Evolutionary conservation across 2,888 invertebrate genomes (phyloP), one percentile per base, ranked within the genome.

Genomic region (Amphipyra berbera): DNA sequence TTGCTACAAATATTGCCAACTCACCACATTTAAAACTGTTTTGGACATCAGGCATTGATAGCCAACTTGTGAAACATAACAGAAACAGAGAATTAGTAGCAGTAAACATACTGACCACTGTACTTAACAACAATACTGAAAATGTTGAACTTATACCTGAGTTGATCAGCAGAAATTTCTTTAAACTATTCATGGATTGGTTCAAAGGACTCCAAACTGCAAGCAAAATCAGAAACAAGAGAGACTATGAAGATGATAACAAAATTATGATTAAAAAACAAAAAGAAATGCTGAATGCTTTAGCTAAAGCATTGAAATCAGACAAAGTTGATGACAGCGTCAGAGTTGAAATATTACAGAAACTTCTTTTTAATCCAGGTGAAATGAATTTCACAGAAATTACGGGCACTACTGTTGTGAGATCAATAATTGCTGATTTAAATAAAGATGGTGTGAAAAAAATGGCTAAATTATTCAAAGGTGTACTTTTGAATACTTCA

Each of bases 361-460:
- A 96, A 78, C 86, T 97, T 1, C 90, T 97, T 9, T 95, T 97
- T 46, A 92, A 96, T 83, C 97, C 97, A 0, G 97, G 97, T 4
- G 96, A 96, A 79, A 95, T 97, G 65, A 96, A 96, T 88, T 96
- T 97, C 68, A 97, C 97, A 80, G 97, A 97, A 89, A 96, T 96
- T 35, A 97, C 97, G 15, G 96, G 96, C 10, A 96, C 96, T 12
- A 96, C 96, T 77, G 85, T 97, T 47, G 89, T 97, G 0, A 96
- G 96, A 83, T 95, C 96, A 54, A 93, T 97, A 9, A 96, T 96
- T n/a, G 90, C 93, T 1, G 95, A 95, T 84, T 90, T 97, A 61
- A 95, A 95, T 63, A 88, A 88, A 7, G 95, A 95, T 50, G 96
- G 96, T 7, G 95, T 97, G 0, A 96, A 96, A 80, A 95, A 96